Evolutionary conservation across 1,140 invertebrate species (phyloP).

Genomic region (Liolophura sinensis): DNA sequence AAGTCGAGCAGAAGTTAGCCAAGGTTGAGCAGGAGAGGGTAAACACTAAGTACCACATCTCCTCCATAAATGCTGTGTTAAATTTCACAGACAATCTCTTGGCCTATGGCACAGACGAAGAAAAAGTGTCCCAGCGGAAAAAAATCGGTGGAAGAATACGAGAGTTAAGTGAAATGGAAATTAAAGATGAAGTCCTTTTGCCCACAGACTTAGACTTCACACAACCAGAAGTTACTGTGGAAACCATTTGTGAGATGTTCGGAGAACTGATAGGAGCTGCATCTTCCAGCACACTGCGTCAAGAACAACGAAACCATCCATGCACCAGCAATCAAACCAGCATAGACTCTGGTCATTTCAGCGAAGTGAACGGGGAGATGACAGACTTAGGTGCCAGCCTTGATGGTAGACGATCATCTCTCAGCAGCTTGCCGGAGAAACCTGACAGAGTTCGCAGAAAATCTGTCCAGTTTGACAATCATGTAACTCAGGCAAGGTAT

Average conservation of each 20-base stretch:
- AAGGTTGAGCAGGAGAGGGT: slow-evolving; percentile 27
- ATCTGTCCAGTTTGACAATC: too few species aligned
- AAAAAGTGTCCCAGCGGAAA: slow-evolving; percentile 43
- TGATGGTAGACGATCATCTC: slow-evolving; percentile 9
- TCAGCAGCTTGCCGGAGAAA: too few species aligned
- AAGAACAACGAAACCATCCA: too few species aligned
- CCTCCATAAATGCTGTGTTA: slow-evolving; percentile 40
- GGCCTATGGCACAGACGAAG: slow-evolving; percentile 45
- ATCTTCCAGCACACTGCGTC: too few species aligned
- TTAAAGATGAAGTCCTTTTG: slow-evolving; percentile 24
- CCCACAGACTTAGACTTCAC: slow-evolving; percentile 23
- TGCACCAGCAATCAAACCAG: too few species aligned
- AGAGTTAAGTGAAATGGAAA: slow-evolving; percentile 41
- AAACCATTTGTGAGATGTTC: slow-evolving; percentile 49
- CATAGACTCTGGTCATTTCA: too few species aligned
- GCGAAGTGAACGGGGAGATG: slow-evolving; percentile 17
- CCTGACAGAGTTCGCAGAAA: too few species aligned
- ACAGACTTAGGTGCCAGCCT: slow-evolving; percentile 15
- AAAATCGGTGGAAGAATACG: slow-evolving; percentile 45
- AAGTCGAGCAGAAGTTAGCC: slow-evolving; percentile 30
- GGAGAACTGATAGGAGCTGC: slow-evolving; percentile 26
- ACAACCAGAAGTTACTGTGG: slow-evolving; percentile 41
- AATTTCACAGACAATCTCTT: slow-evolving; percentile 47
- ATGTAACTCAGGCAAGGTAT: slow-evolving; percentile 7
- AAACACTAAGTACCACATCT: slow-evolving; percentile 33